Percentiles rank a stretch among this genome's conserved stretches.
These are phyloP conservation scores for Synergus japonicus DNA, from an alignment of 2,888 invertebrate species.

Conservation along the genomic window DNA sequence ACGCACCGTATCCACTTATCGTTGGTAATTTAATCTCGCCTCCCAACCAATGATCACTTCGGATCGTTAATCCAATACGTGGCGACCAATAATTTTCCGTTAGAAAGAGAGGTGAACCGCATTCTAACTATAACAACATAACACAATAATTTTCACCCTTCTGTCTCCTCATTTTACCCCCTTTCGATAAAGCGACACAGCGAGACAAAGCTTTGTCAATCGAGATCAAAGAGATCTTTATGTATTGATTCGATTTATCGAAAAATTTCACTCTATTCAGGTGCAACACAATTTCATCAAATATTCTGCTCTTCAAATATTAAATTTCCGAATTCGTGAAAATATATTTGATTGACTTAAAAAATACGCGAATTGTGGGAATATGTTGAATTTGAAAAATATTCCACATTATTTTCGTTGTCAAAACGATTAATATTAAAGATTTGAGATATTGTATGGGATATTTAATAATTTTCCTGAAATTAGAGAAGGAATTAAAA, in stretches of 20 bases:
- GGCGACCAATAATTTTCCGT: slow-evolving; percentile 32
- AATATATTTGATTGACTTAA: background rate
- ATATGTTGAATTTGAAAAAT: too few relatives aligned
- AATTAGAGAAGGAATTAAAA: too few relatives aligned
- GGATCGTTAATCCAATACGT: slow-evolving; percentile 18
- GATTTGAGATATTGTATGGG: too few relatives aligned
- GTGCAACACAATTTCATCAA: background rate
- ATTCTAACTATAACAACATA: slow-evolving; percentile 26
- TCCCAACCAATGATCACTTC: slow-evolving; percentile 22
- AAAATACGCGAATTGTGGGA: too few relatives aligned
- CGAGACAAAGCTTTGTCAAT: slow-evolving; percentile 9
- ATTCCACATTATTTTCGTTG: too few relatives aligned
- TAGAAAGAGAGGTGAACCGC: background rate
- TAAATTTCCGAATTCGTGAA: background rate
- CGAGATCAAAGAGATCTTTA: slow-evolving; percentile 27
- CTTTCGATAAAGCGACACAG: background rate
- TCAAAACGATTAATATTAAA: too few relatives aligned
- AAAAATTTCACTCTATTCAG: background rate
- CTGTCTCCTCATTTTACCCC: slow-evolving; percentile 18
- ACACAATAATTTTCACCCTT: slow-evolving; percentile 2
- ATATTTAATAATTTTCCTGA: too few relatives aligned
- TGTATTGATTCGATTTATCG: slow-evolving; percentile 26
- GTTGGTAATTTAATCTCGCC: slow-evolving; percentile 23
- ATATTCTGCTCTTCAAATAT: background rate
- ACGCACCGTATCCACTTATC: slow-evolving; percentile 4